Evolutionary conservation across 2,888 invertebrate genomes (phyloP), one percentile per base, ranked within the genome.

Genomic region (Drosophila subsilvestris): DNA sequence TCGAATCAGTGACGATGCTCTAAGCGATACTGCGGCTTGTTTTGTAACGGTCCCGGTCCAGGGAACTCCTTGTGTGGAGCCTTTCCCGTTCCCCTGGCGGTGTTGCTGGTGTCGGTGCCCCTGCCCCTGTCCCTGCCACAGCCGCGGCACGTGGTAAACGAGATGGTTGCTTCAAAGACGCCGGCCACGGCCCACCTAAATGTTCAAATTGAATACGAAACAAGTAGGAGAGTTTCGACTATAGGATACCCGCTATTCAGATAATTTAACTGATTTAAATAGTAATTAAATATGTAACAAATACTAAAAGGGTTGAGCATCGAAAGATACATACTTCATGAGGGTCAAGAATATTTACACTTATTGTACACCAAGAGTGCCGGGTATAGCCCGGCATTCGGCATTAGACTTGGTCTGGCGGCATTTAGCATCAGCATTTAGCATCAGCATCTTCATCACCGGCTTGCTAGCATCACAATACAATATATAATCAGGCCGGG

Each of bases 121-220:
- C 14, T 14, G 37, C 14, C 32, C 0, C 4, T 4, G 29, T 10
- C 29, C 0, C 32, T 45, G 74, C 75, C 85, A 71, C 78, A 80
- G 88, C 83, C 32, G 71, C 80, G 86, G 88, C 83, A 83, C 83
- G 83, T 83, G 83, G 83, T 83, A 83, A 80, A 86, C 88, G 79
- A 86, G 83, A 83, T 86, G 85, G 80, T 72, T 74, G 88, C 88
- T 85, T 85, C 85, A 85, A 85, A 85, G 85, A 87, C 79, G 82
- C 85, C 82, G 86, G 75, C 79, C 74, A 82, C 80, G 73, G 75
- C 79, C 87, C 89, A 88, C 86, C 82, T 80, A 81, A 88, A 81
- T 67, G 72, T 72, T 70, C 75, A 79, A 74, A 81, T 77, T 77
- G 78, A 81, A 77, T 78, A 70, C 76, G 66, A 72, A 76, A 75